A percentile compares a stretch with the other conserved stretches of the same genome.
phyloP scores from a whole-genome alignment of 2,888 invertebrate species.

The Drosophila subquinaria region DNA sequence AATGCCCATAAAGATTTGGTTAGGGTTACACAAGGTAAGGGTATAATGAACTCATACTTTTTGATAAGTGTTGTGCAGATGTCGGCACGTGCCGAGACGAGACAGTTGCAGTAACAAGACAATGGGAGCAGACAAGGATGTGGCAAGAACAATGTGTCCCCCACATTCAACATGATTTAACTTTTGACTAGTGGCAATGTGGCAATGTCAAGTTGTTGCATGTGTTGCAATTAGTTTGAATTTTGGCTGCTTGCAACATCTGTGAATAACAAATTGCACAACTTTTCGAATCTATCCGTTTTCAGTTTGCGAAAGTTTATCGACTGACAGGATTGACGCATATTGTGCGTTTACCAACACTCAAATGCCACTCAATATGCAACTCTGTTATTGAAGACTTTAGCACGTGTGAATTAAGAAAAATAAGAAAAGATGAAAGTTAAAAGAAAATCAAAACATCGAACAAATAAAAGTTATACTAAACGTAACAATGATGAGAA shows the following conservation, averaged over 20 bases:
- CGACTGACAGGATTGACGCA: background rate
- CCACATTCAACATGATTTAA: constrained; percentile 60
- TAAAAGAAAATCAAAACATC: background rate
- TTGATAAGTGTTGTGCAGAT: constrained; percentile 12
- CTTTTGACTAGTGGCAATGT: constrained; percentile 52
- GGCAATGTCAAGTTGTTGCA: constrained; percentile 52
- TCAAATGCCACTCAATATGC: background rate
- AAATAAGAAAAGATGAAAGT: background rate
- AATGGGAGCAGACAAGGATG: constrained; percentile 12
- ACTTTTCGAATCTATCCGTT: background rate
- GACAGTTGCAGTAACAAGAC: constrained; percentile 39
- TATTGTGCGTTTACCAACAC: constrained; percentile 22
- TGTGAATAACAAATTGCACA: constrained; percentile 17
- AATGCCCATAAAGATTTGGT: background rate
- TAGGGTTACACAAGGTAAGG: background rate
- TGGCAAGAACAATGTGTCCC: constrained; percentile 30
- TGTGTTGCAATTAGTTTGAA: constrained; percentile 67
- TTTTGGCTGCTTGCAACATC: constrained; percentile 31
- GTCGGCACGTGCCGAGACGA: constrained; percentile 24
- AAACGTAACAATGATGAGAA: background rate
- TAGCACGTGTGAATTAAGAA: background rate
- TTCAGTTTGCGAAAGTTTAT: background rate
- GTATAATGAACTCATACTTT: constrained; percentile 18
- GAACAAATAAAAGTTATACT: background rate
- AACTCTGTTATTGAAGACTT: background rate